These are phyloP conservation scores for Chromis chromis DNA, from an alignment of 2,797 vertebrate genomes.

Conservation along the genomic window DNA sequence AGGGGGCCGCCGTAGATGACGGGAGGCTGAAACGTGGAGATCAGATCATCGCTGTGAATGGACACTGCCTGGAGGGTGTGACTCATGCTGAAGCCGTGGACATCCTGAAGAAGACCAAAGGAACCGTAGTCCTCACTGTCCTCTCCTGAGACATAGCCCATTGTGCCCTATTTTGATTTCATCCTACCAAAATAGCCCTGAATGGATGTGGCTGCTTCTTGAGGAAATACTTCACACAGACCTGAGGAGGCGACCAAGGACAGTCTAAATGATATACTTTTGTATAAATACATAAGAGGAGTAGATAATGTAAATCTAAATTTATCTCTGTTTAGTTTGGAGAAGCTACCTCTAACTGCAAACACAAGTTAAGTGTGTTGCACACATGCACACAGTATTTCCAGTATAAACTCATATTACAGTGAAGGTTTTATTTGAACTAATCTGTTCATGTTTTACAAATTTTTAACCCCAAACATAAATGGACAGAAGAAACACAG, in stretches of 20 bases:
- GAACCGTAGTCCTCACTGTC: constrained; percentile 89
- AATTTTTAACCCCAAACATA: not conserved
- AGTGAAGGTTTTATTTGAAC: constrained; percentile 12
- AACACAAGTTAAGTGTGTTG: constrained; percentile 26
- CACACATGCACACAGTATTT: constrained; percentile 18
- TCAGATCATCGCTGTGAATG: constrained; percentile 94
- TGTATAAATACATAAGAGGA: not conserved
- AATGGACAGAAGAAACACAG: not conserved
- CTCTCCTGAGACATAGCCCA: constrained; percentile 83
- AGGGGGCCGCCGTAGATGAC: constrained; percentile 95
- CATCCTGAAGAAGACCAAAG: constrained; percentile 92
- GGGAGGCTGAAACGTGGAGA: constrained; percentile 91
- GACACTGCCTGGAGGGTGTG: constrained; percentile 91
- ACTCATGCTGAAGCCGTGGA: constrained; percentile 93
- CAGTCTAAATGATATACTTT: not conserved
- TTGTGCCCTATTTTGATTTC: not conserved
- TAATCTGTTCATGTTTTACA: not conserved
- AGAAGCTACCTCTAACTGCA: constrained; percentile 50
- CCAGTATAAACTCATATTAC: not conserved
- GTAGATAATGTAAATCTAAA: constrained; percentile 15
- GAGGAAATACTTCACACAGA: constrained; percentile 15
- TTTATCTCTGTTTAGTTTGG: constrained; percentile 20
- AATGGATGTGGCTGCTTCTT: not conserved
- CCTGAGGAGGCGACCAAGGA: not conserved
- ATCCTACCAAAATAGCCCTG: not conserved